A percentile compares a stretch with the other conserved stretches of the same genome.
These are phyloP conservation scores for Sula dactylatra DNA, from an alignment of 2,113 vertebrate species.

Conservation along the genomic window DNA sequence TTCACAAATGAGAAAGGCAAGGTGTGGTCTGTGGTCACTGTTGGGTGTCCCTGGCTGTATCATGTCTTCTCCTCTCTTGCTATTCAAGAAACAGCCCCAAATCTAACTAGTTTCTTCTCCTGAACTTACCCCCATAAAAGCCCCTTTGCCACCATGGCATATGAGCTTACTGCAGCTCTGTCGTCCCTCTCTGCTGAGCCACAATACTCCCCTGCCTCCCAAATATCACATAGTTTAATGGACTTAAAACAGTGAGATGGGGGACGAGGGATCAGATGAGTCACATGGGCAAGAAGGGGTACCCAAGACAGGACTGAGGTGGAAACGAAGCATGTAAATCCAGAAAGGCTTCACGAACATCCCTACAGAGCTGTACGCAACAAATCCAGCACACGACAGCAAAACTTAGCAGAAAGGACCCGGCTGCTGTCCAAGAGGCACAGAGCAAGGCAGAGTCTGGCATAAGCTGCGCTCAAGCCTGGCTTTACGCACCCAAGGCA, in stretches of 20 bases:
- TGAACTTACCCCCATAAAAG: not conserved
- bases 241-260: not conserved
- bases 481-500: not conserved
- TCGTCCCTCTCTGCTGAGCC: not conserved
- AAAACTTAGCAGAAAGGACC: not conserved
- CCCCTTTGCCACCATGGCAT: rapidly evolving
- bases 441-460: not conserved
- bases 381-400: not conserved
- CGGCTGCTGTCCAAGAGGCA: not conserved
- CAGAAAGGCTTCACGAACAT: not conserved
- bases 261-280: not conserved
- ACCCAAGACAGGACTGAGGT: rapidly evolving
- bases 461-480: not conserved
- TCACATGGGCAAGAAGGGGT: rapidly evolving
- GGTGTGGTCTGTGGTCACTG: not conserved
- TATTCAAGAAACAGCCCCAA: not conserved
- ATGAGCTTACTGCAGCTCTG: not conserved
- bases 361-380: not conserved
- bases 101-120: not conserved
- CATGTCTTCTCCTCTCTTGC: rapidly evolving
- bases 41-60: not conserved
- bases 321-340: not conserved
- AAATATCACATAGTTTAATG: rapidly evolving
- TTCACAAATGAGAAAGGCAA: not conserved
- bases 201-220: not conserved